phyloP scores from a whole-genome alignment of 2,888 invertebrate genomes.

The Drosophila mercatorum region DNA sequence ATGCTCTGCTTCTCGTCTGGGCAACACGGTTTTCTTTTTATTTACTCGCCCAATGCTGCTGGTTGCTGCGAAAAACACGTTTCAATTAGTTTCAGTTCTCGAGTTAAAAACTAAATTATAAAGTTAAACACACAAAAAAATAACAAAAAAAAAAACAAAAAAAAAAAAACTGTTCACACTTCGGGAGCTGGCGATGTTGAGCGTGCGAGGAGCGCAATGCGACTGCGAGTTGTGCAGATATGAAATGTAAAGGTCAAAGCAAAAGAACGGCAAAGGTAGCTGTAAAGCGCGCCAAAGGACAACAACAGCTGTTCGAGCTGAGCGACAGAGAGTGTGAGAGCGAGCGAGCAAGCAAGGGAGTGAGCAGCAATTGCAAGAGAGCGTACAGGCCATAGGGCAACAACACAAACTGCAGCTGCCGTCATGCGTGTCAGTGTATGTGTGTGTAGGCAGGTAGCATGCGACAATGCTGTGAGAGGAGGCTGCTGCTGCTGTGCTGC shows the following conservation, averaged over 20 bases:
- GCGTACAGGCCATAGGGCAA: constrained; percentile 2
- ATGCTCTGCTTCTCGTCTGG: not conserved
- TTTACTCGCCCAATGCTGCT: not conserved
- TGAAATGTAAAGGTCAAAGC: constrained; percentile 33
- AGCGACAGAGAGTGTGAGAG: not conserved
- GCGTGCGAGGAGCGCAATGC: constrained; percentile 26
- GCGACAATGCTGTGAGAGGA: constrained; percentile 40
- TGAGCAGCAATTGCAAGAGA: constrained; percentile 33
- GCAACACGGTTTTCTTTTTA: not conserved
- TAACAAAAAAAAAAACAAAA: not conserved
- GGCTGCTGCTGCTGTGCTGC: not conserved
- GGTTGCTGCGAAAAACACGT: not conserved
- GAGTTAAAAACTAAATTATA: not conserved
- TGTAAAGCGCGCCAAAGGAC: constrained; percentile 62
- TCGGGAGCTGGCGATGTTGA: constrained; percentile 13
- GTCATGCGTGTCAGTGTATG: constrained; percentile 14
- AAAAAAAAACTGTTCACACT: constrained; percentile 2
- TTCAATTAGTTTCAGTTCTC: not conserved
- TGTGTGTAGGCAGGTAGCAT: constrained; percentile 48
- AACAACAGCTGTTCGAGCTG: constrained; percentile 54
- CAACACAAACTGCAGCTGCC: constrained; percentile 49
- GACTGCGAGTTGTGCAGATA: constrained; percentile 31
- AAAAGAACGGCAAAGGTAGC: constrained; percentile 24
- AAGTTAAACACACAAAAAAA: not conserved
- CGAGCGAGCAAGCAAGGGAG: not conserved